Evolutionary conservation across 2,113 vertebrate genomes (phyloP).

Genomic region (Oxygymnocypris stewartii): DNA sequence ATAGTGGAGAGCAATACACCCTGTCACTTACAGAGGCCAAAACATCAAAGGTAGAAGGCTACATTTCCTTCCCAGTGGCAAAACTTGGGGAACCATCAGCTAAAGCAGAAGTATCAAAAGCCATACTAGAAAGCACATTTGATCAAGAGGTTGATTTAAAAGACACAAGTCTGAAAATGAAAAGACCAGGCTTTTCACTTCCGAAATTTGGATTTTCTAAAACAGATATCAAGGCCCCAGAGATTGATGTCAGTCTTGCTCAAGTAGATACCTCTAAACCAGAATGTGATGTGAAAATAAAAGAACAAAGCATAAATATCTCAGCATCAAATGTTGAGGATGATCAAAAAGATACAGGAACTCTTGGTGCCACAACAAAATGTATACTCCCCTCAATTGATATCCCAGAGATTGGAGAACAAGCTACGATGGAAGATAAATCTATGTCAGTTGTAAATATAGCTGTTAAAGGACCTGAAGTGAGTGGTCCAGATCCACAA

Average conservation of each 20-base stretch:
- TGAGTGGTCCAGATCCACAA: slow-evolving; percentile 31
- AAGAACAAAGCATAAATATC: slow-evolving; percentile 22
- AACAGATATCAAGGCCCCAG: slow-evolving; percentile 46
- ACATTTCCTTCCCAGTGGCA: slow-evolving; percentile 38
- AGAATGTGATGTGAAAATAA: slow-evolving; percentile 28
- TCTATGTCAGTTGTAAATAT: slow-evolving; percentile 41
- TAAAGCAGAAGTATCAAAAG: slow-evolving; percentile 12
- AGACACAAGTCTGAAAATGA: slow-evolving; percentile 46
- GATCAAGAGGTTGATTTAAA: slow-evolving; percentile 29
- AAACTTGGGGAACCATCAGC: neutral
- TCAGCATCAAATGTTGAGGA: slow-evolving; percentile 13
- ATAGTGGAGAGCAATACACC: neutral
- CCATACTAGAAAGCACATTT: neutral
- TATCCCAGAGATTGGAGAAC: slow-evolving; percentile 52
- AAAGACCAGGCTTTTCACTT: slow-evolving; percentile 65
- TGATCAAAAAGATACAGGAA: slow-evolving; percentile 38
- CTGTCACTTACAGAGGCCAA: slow-evolving; percentile 1
- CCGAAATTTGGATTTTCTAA: slow-evolving; percentile 52
- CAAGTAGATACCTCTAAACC: slow-evolving; percentile 40
- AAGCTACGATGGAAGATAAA: slow-evolving; percentile 27
- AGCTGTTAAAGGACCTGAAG: slow-evolving; percentile 36
- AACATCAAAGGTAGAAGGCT: neutral
- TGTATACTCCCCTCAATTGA: slow-evolving; percentile 59
- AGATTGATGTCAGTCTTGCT: slow-evolving; percentile 38
- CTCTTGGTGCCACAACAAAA: slow-evolving; percentile 43